phyloP scores from a whole-genome alignment of 2,888 invertebrate species.

The Xiphydria camelus region DNA sequence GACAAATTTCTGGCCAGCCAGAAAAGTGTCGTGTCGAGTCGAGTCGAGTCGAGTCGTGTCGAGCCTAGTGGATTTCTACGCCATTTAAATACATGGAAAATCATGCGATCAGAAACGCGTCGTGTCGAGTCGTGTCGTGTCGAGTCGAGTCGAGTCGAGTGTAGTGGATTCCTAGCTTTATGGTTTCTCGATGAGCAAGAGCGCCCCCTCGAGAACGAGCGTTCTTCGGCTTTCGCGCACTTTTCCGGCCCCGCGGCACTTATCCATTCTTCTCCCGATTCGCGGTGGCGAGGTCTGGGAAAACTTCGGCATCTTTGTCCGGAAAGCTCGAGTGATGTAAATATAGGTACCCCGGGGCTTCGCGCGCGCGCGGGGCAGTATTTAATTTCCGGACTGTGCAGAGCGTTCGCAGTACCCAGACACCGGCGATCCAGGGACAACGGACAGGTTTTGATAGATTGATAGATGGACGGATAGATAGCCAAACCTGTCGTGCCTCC shows the following conservation, averaged over 20 bases:
- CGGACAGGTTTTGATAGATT: constrained; percentile 16
- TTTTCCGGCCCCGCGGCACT: background rate
- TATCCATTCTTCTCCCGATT: background rate
- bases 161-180: too few species aligned
- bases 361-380: constrained; percentile 28
- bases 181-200: too few species aligned
- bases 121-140: too few species aligned
- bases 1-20: too few species aligned
- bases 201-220: too few species aligned
- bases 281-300: background rate
- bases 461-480: constrained; percentile 15
- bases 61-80: too few species aligned
- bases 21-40: too few species aligned
- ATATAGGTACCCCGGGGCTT: constrained; percentile 6
- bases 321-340: constrained; percentile 14
- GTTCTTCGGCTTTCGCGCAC: too few species aligned
- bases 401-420: constrained; percentile 19
- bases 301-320: constrained; percentile 16
- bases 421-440: constrained; percentile 26
- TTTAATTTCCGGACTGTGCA: constrained; percentile 46
- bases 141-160: too few species aligned
- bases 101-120: too few species aligned
- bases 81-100: too few species aligned
- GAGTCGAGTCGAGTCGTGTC: too few species aligned
- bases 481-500: background rate